A percentile compares a stretch with the other conserved stretches of the same genome.
Conservation (phyloP, 2,888 invertebrate species). For the Eristalinus aeneus region DNA sequence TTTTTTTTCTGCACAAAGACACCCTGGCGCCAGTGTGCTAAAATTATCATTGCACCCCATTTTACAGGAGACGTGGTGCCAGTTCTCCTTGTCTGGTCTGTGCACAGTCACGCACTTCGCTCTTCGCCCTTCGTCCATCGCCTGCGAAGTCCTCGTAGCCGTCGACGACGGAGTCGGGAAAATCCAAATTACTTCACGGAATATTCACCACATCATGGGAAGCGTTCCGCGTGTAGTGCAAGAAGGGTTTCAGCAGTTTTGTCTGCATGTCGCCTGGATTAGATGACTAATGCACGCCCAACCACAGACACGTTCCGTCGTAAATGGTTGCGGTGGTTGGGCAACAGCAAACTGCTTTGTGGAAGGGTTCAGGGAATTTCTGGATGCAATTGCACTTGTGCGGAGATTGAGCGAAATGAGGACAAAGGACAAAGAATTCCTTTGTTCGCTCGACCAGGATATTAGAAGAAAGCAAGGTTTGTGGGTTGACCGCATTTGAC, state of each 20-base stretch:
- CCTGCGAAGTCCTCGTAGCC: background rate
- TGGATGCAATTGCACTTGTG: conserved; percentile 11
- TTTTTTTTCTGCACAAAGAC: conserved; percentile 4
- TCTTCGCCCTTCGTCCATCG: background rate
- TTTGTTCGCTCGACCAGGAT: background rate
- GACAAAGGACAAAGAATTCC: conserved; percentile 3
- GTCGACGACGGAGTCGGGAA: conserved; percentile 3
- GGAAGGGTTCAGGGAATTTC: background rate
- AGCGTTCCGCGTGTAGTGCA: background rate
- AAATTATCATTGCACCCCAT: conserved; percentile 9
- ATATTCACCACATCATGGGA: background rate
- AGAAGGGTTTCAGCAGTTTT: background rate
- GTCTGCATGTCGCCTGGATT: conserved; percentile 18
- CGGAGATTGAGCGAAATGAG: background rate
- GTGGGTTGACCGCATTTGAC: conserved; percentile 1
- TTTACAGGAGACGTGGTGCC: background rate
- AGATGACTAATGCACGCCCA: conserved; percentile 17
- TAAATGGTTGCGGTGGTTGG: background rate
- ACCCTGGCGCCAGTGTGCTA: conserved; percentile 15
- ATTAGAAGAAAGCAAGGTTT: background rate
- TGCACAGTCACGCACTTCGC: conserved; percentile 10
- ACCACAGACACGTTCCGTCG: background rate
- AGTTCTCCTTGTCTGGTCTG: background rate
- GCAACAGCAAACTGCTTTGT: background rate
- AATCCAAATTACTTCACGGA: conserved; percentile 3